Evolutionary conservation across 64 coral and sea anemone species (phyloP).

Genomic region (Acropora yongei): DNA sequence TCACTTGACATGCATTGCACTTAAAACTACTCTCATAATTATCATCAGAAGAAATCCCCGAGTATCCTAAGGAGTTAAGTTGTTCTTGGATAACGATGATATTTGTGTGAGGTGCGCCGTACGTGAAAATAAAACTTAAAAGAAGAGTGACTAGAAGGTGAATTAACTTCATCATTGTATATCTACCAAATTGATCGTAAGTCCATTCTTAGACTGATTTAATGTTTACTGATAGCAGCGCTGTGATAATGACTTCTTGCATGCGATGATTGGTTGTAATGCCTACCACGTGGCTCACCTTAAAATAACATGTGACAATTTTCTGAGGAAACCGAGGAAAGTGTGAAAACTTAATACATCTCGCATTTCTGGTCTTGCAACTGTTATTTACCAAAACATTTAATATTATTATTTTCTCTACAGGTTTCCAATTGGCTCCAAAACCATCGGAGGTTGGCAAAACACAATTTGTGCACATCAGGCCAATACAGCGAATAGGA

Average conservation of each 20-base stretch:
- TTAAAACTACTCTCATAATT: slow-evolving; percentile 30
- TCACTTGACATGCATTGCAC: slow-evolving; percentile 13
- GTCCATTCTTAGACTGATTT: not conserved
- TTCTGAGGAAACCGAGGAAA: too few species aligned
- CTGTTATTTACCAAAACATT: not conserved
- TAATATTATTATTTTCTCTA: not conserved
- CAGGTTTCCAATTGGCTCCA: slow-evolving; percentile 42
- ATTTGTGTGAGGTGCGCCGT: too few species aligned
- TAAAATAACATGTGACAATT: too few species aligned
- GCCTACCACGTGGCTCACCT: too few species aligned
- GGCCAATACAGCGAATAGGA: not conserved
- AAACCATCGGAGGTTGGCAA: not conserved
- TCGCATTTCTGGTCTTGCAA: slow-evolving; percentile 6
- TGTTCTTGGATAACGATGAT: too few species aligned
- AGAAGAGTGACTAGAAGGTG: slow-evolving; percentile 6
- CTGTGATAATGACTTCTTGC: not conserved
- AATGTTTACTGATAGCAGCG: not conserved
- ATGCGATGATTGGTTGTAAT: not conserved
- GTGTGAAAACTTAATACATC: not conserved
- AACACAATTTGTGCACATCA: slow-evolving; percentile 9
- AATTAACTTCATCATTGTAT: not conserved
- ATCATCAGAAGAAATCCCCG: not conserved
- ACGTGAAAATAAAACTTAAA: too few species aligned
- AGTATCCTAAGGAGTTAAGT: not conserved
- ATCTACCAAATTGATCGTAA: not conserved